phyloP scores from a whole-genome alignment of 2,888 invertebrate genomes.

The Dynastes grantii region DNA sequence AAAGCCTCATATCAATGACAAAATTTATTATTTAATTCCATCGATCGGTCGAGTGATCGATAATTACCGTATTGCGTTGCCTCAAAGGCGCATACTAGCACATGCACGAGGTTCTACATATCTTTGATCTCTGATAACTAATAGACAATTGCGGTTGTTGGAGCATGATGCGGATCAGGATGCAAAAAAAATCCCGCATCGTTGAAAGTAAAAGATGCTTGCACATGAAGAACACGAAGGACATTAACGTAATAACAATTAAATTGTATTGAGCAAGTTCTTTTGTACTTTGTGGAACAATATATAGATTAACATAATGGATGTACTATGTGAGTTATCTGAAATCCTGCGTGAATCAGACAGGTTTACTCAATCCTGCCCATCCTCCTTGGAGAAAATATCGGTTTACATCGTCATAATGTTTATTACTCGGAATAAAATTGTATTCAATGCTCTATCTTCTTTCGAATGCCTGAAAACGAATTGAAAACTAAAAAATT shows the following conservation, averaged over 20 bases:
- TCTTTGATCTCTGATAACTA: constrained; percentile 5
- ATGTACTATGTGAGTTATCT: constrained; percentile 27
- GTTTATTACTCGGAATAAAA: too few species aligned
- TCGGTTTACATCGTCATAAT: not conserved
- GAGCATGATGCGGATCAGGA: not conserved
- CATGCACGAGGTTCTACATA: not conserved
- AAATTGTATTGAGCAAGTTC: constrained; percentile 40
- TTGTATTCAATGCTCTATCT: too few species aligned
- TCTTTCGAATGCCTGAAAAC: too few species aligned
- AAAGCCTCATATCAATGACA: too few species aligned
- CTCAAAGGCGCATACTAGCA: not conserved
- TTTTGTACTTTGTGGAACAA: constrained; percentile 35
- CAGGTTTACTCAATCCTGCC: constrained; percentile 31
- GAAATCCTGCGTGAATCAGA: constrained; percentile 28
- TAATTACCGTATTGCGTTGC: not conserved
- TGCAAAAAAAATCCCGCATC: constrained; percentile 1
- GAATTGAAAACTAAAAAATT: too few species aligned
- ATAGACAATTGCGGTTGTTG: not conserved
- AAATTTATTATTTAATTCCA: too few species aligned
- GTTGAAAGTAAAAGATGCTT: constrained; percentile 38
- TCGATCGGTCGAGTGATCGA: too few species aligned
- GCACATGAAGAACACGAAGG: constrained; percentile 31
- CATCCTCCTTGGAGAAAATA: constrained; percentile 22
- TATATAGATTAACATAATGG: constrained; percentile 44
- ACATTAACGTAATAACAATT: constrained; percentile 39